phyloP scores from a whole-genome alignment of 2,888 invertebrate species.

The Macaria notata region DNA sequence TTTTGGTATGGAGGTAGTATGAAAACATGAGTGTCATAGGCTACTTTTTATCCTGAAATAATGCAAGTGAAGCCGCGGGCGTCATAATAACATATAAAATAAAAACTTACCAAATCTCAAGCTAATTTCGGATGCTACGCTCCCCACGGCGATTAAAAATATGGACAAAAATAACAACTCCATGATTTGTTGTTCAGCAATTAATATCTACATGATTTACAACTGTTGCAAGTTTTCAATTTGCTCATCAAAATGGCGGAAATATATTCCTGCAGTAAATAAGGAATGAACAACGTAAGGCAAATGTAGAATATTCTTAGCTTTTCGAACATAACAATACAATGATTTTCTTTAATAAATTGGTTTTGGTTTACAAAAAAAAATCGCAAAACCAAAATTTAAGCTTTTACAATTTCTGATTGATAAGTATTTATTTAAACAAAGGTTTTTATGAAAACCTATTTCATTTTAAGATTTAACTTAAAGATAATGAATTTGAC shows the following conservation, averaged over 20 bases:
- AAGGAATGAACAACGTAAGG: constrained; percentile 65
- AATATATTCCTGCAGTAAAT: constrained; percentile 71
- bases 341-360: too few species aligned
- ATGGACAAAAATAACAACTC: constrained; percentile 50
- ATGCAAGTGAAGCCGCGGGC: too few species aligned
- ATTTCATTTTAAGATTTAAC: too few species aligned
- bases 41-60: too few species aligned
- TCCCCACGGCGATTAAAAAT: constrained; percentile 54
- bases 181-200: constrained; percentile 32
- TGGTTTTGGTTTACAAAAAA: too few species aligned
- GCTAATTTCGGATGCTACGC: constrained; percentile 62
- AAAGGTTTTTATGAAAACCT: too few species aligned
- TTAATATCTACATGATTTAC: constrained; percentile 47
- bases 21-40: too few species aligned
- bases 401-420: too few species aligned
- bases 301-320: constrained; percentile 69
- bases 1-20: too few species aligned
- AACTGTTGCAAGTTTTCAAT: constrained; percentile 52
- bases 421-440: too few species aligned
- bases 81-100: neutral
- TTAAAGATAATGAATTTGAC: too few species aligned
- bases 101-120: constrained; percentile 63
- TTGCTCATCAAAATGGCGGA: constrained; percentile 65
- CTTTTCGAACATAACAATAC: constrained; percentile 59
- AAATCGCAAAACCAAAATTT: too few species aligned